Base-by-base conservation (phyloP, 92 coral and sea anemone species). In the Phenganax marumi region DNA sequence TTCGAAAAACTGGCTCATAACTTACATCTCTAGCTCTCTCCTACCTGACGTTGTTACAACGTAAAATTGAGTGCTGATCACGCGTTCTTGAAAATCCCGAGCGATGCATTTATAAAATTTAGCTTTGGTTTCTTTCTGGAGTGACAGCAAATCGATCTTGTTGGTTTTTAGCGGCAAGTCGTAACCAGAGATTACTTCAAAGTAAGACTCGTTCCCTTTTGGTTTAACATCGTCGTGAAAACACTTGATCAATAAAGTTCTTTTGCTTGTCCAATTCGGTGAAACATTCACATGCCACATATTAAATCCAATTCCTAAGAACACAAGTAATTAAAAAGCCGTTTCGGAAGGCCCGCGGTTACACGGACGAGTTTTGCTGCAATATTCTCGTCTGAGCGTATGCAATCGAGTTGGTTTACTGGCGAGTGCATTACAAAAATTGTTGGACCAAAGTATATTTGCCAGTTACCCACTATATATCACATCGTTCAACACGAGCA, bases 241-340 rank as follows among this genome's bases (percentile, higher is more conserved):
- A 18, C 80, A 75, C 11, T 54, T 46, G 64, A 75, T 52, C 23
- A 4, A 17, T 8, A 75, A 6, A 52, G 3, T 10, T n/a, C 13
- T 53, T 0, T 11, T 50, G 12, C 13, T 25, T 19, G 52, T 52
- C 66, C 50, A 23, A 1, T 23, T 55, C 43, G 43, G 43, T 53
- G 10, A 13, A 3, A 75, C 49, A 8, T 10, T 8, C 4, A 52
- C 47, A 24, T 22, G 66, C 80, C 80, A 75, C 80, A 75, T 52
- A 19, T 60, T 60, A 26, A 75, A 55, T 23, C 80, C 80, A 21
- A 75, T 75, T 46, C 62, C 80, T 75, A 75, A 24, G 54, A 75
- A 54, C 17, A 73, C 10, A 26, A 43, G 25, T 33, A 22, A n/a
- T 33, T 33, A 33, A 33, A 1, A 5, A 33, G 43, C 43, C 43